Evolutionary conservation across 2,888 invertebrate genomes (phyloP), one percentile per base, ranked within the genome.

Genomic region (Drosophila austrosaltans): DNA sequence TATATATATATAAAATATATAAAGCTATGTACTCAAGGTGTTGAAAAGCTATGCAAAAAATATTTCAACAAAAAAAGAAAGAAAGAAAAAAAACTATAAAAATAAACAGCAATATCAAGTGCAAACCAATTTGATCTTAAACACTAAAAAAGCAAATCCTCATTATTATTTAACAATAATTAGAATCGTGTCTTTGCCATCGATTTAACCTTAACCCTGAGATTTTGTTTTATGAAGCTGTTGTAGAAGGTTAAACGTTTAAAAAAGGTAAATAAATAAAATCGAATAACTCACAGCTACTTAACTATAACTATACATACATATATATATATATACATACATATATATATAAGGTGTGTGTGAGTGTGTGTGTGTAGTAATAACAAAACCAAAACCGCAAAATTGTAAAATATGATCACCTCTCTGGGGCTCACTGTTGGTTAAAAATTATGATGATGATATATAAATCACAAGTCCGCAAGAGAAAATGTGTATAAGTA

Each of bases 1-100:
- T 6, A 30, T 5, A 30, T 5, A 30, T 6, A 30, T 16, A 30
- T 5, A 30, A 6, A 30, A 30, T 7, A 4, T 25, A 48, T 25
- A 16, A 48, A 48, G 22, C 5, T 48, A 67, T 67, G 32, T 44
- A 16, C 28, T 68, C 39, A 54, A 72, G 72, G 72, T 72, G 75
- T 72, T 59, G 48, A 63, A 75, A 75, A 63, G 62, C 3, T 75
- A 72, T 72, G 62, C 75, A 66, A 71, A 69, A 68, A 69, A 68
- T 40, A 63, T 64, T 39, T 20, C 4, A 39, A 54, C 53, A 66
- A 53, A 66, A 12, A 44, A 16, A 44, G 3, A 20, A n/a, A 1
- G 6, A 20, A 16, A 20, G 6, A 20, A 44, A 7, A 20, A 4
- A 4, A 30, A 30, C 3, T 16, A 12, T 48, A 22, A 48, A 20